phyloP scores from a whole-genome alignment of 2,888 invertebrate genomes.

The Leptarthrus brevirostris region DNA sequence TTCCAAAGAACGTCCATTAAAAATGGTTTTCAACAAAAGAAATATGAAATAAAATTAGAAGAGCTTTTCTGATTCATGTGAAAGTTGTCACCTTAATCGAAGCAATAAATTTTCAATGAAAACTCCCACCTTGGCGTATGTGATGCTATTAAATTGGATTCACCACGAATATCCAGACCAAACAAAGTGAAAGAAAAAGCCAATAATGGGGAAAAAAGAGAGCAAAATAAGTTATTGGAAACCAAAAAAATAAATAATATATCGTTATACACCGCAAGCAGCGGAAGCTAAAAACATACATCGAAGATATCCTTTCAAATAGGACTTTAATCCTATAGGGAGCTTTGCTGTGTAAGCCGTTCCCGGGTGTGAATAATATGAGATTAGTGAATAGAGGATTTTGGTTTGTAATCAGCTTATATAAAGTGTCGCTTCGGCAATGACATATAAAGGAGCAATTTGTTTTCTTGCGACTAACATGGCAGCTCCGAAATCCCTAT shows the following conservation, averaged over 20 bases:
- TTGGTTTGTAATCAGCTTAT: constrained; percentile 40
- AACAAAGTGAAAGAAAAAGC: background rate
- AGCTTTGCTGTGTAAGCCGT: constrained; percentile 7
- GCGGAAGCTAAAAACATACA: background rate
- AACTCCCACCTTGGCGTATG: background rate
- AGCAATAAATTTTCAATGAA: constrained; percentile 27
- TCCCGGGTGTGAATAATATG: constrained; percentile 6
- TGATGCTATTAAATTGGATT: constrained; percentile 31
- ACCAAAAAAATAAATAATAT: background rate
- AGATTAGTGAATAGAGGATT: constrained; percentile 39
- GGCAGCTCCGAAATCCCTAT: background rate
- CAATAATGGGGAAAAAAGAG: background rate
- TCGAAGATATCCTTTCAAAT: background rate
- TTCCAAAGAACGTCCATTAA: too few relatives aligned
- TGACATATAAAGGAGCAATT: background rate
- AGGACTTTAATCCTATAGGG: constrained; percentile 1
- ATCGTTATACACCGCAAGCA: background rate
- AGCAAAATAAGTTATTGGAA: constrained; percentile 8
- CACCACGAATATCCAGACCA: background rate
- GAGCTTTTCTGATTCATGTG: constrained; percentile 16
- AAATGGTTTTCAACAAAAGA: too few relatives aligned
- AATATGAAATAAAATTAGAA: background rate
- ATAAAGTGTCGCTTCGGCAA: constrained; percentile 16
- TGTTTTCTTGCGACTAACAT: background rate
- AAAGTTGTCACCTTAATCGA: constrained; percentile 31